phyloP scores from a whole-genome alignment of 1,140 invertebrate genomes.

The Ctenoplectra terminalis region DNA sequence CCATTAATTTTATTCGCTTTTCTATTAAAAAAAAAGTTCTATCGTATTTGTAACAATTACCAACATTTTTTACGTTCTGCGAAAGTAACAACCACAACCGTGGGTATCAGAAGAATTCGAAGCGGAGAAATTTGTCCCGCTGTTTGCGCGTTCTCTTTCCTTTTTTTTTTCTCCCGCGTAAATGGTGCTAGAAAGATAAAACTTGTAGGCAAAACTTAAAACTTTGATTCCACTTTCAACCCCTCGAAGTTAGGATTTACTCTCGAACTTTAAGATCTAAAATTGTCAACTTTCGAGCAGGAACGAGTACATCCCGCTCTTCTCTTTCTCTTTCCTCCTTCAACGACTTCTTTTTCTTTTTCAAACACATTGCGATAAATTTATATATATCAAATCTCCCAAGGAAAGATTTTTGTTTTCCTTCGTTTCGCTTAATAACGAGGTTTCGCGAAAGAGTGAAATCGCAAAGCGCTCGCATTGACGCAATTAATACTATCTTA shows the following conservation, averaged over 20 bases:
- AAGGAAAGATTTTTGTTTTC: background rate
- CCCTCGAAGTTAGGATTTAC: conserved; percentile 44
- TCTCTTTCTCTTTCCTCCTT: background rate
- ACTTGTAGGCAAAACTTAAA: conserved; percentile 41
- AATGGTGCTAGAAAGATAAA: conserved; percentile 35
- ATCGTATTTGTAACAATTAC: too few species aligned
- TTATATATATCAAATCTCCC: background rate
- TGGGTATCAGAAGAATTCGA: background rate
- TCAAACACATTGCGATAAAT: background rate
- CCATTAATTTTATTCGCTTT: too few species aligned
- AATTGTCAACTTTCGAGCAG: conserved; percentile 43
- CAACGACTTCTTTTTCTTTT: background rate
- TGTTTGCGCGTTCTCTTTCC: background rate
- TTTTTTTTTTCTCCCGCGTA: background rate
- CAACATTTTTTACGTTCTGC: background rate
- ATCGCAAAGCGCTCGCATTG: background rate
- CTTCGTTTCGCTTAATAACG: background rate
- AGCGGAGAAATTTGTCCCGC: background rate
- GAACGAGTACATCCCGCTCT: background rate
- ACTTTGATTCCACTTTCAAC: conserved; percentile 48
- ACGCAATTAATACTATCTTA: conserved; percentile 36
- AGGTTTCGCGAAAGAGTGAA: conserved; percentile 7
- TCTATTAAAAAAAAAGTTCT: too few species aligned
- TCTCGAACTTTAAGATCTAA: conserved; percentile 37
- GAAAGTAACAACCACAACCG: background rate